Evolutionary conservation across 1,140 invertebrate genomes (phyloP).

Genomic region (Drosophila nikananu): DNA sequence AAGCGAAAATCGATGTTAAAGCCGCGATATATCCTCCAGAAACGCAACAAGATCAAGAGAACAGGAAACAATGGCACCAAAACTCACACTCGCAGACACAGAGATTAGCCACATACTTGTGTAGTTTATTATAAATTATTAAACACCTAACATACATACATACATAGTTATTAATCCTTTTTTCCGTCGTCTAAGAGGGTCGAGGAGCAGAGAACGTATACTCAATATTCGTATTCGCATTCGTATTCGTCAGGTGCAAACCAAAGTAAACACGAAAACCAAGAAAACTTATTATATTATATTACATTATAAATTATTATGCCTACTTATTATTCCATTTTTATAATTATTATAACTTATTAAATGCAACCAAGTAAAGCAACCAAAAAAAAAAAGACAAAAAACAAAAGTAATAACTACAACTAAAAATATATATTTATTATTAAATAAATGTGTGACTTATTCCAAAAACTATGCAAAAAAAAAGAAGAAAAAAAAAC

Average conservation of each 20-base stretch:
- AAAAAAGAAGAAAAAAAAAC: conserved; percentile 43
- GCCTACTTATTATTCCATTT: conserved; percentile 84
- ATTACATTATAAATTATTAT: conserved; percentile 82
- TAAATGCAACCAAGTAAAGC: conserved; percentile 57
- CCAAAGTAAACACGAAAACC: conserved; percentile 58
- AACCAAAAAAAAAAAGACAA: conserved; percentile 33
- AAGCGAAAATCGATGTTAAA: conserved; percentile 17
- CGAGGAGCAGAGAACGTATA: conserved; percentile 41
- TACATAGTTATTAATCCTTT: conserved; percentile 48
- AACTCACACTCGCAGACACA: conserved; percentile 27
- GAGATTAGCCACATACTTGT: conserved; percentile 38
- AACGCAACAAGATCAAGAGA: conserved; percentile 32
- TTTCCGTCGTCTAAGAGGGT: conserved; percentile 70
- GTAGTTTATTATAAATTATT: conserved; percentile 55
- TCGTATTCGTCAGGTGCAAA: conserved; percentile 72
- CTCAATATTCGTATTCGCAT: conserved; percentile 73
- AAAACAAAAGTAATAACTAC: conserved; percentile 44
- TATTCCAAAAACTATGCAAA: conserved; percentile 75
- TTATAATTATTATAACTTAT: conserved; percentile 84
- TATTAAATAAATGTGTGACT: conserved; percentile 80
- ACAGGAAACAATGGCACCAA: conserved; percentile 27
- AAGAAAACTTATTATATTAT: conserved; percentile 77
- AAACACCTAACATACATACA: background rate
- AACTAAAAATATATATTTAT: conserved; percentile 67
- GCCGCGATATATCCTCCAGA: conserved; percentile 48